A percentile compares a stretch with the other conserved stretches of the same genome.
Evolutionary conservation across 2,797 vertebrate species (phyloP).

Genomic region (Naso thynnoides): DNA sequence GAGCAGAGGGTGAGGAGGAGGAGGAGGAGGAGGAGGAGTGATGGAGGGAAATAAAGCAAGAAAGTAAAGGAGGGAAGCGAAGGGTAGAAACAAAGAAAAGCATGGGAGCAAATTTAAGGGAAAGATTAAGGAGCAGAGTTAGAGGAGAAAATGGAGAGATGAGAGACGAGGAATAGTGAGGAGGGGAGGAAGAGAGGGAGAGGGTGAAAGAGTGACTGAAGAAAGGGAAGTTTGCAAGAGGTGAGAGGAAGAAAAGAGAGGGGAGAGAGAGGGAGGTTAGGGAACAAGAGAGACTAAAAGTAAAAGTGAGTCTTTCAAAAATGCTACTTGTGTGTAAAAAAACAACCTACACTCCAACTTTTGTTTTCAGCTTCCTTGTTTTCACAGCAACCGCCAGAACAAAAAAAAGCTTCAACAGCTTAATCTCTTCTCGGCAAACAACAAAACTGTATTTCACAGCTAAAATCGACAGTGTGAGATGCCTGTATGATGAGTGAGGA

Average conservation of each 20-base stretch:
- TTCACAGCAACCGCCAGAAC: background rate
- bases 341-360: no score
- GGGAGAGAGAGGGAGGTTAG: background rate
- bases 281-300: background rate
- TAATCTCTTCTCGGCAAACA: background rate
- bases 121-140: background rate
- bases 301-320: background rate
- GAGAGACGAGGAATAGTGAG: background rate
- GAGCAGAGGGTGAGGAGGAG: background rate
- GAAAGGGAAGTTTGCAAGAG: background rate
- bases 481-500: background rate
- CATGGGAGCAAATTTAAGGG: background rate
- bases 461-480: no score
- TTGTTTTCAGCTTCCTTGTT: background rate
- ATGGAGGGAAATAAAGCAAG: constrained; percentile 17
- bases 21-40: constrained; percentile 12
- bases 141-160: background rate
- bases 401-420: background rate
- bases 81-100: constrained; percentile 6
- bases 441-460: background rate
- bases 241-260: no score
- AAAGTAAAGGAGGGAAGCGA: constrained; percentile 8
- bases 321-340: background rate
- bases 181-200: no score
- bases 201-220: background rate